Base-by-base conservation (phyloP, 1,140 invertebrate genomes). In the Neodiprion pinetum region DNA sequence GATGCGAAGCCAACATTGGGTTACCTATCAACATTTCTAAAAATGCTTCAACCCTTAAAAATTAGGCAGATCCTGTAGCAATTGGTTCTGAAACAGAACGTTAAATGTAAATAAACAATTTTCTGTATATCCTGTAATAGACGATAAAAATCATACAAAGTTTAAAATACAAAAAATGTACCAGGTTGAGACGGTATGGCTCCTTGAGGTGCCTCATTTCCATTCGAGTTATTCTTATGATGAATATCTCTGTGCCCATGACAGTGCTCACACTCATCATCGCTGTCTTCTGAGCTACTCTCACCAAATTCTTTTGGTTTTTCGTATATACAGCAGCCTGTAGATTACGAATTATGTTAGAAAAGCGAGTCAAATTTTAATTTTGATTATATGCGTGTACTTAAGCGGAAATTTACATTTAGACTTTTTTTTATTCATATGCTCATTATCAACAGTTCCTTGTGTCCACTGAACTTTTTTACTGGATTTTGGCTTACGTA, bases 351-450 rank as follows among this genome's bases (percentile, higher is more conserved):
- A 78, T 68, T 77, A 70, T 71, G 78, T 70, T 40, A 73, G 49
- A 66, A 74, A 48, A 40, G 28, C 28, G 28, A 40, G 28, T 1
- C 28, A 40, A 5, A 5, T 40, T 40, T 40, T 17, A 17, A 65
- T 48, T 73, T 47, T 5, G 28, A 40, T 40, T 40, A 40, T 40
- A 40, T 40, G 5, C 28, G 5, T 40, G 2, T 40, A 21, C 17
- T 69, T 28, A 2, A 78, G 23, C 1, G 28, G 28, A 40, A 72
- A 86, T 91, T 92, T 90, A 97, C 96, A 97, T 92, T 97, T 98
- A 71, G 96, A 97, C 88, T 98, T 98, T 87, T 96, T 97, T 86
- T 95, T 96, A 82, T 96, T 95, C 92, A 97, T 92, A 83, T 96
- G 87, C 88, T 98, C 96, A 90, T 98, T 98, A 84, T 98, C 96